Evolutionary conservation across 2,113 vertebrate species (phyloP).

Genomic region (Ariopsis seemanni): DNA sequence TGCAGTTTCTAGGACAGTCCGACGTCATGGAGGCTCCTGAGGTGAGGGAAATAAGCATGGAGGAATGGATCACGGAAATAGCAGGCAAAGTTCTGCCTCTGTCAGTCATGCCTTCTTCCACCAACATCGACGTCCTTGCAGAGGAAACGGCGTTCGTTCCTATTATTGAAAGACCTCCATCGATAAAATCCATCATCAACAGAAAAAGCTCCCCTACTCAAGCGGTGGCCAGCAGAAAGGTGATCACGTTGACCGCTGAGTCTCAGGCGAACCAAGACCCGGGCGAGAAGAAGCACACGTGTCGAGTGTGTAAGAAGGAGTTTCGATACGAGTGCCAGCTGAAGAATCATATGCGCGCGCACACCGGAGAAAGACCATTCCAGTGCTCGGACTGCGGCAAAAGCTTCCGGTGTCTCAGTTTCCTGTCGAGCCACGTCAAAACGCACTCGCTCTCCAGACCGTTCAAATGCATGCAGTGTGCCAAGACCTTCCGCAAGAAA

Average conservation of each 20-base stretch:
- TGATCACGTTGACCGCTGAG: background rate
- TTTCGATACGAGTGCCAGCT: constrained; percentile 52
- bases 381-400: constrained; percentile 56
- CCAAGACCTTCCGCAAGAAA: constrained; percentile 64
- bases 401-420: constrained; percentile 51
- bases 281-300: constrained; percentile 32
- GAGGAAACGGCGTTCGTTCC: constrained; percentile 39
- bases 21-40: constrained; percentile 26
- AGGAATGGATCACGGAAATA: constrained; percentile 55
- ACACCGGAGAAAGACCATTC: constrained; percentile 50
- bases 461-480: constrained; percentile 59
- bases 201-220: constrained; percentile 40
- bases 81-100: constrained; percentile 50
- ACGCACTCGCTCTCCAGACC: constrained; percentile 53
- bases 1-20: constrained; percentile 45
- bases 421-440: constrained; percentile 54
- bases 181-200: constrained; percentile 52
- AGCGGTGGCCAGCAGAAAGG: constrained; percentile 11
- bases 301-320: constrained; percentile 44
- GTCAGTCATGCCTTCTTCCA: constrained; percentile 35
- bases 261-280: background rate
- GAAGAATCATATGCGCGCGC: constrained; percentile 49
- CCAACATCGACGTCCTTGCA: constrained; percentile 35
- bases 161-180: constrained; percentile 51
- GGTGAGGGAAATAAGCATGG: constrained; percentile 50